These are phyloP conservation scores for Brachypteracias leptosomus DNA, from an alignment of 2,113 vertebrate species.

Conservation along the genomic window DNA sequence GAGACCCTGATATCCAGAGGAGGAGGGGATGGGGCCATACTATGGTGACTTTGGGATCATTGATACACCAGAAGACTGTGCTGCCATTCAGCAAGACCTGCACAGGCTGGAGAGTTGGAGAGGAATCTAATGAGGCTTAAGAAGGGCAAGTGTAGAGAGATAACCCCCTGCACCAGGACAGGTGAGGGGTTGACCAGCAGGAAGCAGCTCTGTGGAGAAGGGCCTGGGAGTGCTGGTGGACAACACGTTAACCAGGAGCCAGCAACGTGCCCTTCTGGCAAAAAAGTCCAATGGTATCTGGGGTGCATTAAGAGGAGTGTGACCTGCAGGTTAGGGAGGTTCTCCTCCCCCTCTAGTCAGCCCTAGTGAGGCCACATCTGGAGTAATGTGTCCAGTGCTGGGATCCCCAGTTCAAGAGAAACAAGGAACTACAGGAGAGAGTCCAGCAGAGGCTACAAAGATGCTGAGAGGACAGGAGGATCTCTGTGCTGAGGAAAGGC, in stretches of 20 bases:
- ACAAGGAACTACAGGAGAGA: background rate
- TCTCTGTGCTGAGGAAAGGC: too few species aligned
- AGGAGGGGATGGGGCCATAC: background rate
- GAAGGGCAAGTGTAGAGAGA: background rate
- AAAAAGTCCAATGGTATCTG: background rate
- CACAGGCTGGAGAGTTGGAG: too few species aligned
- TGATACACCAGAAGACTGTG: too few species aligned
- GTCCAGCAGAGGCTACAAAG: background rate
- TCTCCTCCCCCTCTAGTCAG: background rate
- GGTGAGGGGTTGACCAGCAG: too few species aligned
- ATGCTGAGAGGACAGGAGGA: background rate
- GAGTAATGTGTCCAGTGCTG: background rate
- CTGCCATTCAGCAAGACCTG: too few species aligned
- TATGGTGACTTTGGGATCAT: accelerated
- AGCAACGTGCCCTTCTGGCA: too few species aligned
- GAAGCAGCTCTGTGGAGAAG: background rate
- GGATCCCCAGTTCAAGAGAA: background rate
- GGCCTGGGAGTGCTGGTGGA: background rate
- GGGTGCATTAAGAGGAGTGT: background rate
- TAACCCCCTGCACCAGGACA: too few species aligned
- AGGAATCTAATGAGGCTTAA: background rate
- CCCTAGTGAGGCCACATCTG: background rate
- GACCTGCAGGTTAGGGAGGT: background rate
- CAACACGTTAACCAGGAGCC: background rate
- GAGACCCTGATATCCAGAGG: background rate